Evolutionary conservation across 2,797 vertebrate genomes (phyloP).

Genomic region (Bovichtus diacanthus): DNA sequence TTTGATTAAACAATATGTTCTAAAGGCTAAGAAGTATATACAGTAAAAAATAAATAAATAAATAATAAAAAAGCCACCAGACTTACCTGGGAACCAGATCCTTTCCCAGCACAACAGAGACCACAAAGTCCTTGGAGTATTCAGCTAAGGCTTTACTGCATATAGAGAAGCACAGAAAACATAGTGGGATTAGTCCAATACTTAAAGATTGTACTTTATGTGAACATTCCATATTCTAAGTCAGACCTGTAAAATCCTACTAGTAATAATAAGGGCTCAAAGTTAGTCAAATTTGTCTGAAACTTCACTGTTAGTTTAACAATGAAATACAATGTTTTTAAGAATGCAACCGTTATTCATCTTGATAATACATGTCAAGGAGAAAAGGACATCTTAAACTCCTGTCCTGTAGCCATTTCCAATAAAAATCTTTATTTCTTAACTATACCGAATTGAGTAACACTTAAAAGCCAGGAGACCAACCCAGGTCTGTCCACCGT

Average conservation of each 20-base stretch:
- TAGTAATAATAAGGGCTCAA: not conserved
- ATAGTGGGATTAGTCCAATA: not conserved
- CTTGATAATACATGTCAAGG: not conserved
- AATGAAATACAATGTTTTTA: not conserved
- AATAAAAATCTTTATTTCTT: not conserved
- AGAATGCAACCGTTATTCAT: not conserved
- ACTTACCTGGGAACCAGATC: conserved; percentile 96
- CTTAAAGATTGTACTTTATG: not conserved
- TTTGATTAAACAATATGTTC: not conserved
- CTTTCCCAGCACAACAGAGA: conserved; percentile 94
- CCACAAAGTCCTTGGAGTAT: conserved; percentile 92
- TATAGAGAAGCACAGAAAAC: conserved; percentile 18
- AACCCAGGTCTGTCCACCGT: not conserved
- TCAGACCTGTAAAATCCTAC: not conserved
- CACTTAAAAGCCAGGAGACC: not conserved
- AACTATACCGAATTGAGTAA: not conserved
- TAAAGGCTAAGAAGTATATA: not conserved
- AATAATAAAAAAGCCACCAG: not conserved
- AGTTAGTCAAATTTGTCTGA: not conserved
- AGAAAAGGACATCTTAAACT: not conserved
- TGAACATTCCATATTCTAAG: not conserved
- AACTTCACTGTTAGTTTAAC: no score
- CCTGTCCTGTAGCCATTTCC: not conserved
- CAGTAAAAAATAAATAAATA: not conserved
- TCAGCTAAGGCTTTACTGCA: conserved; percentile 94